A percentile compares a stretch with the other conserved stretches of the same genome.
Evolutionary conservation across 2,888 invertebrate species (phyloP).

Genomic region (Linyphia triangularis): DNA sequence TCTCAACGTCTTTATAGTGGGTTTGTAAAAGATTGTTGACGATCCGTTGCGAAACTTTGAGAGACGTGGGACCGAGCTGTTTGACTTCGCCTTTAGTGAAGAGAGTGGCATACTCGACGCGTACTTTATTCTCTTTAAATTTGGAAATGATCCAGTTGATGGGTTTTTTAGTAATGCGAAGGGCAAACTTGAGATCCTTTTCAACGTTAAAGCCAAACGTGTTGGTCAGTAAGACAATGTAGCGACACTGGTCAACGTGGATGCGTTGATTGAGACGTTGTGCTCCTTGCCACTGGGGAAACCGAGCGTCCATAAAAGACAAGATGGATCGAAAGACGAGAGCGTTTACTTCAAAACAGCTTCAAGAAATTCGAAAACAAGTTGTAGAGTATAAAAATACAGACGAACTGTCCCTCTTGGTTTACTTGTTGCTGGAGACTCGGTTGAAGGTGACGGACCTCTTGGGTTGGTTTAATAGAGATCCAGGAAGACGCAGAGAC

Average conservation of each 20-base stretch:
- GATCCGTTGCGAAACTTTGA: neutral
- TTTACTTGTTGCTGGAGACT: neutral
- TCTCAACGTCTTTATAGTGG: neutral
- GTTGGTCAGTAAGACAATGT: neutral
- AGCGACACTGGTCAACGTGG: neutral
- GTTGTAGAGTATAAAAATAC: neutral
- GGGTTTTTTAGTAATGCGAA: conserved; percentile 9
- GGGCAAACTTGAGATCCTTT: neutral
- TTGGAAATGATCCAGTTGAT: neutral
- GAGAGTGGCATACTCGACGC: neutral
- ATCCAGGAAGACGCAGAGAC: neutral
- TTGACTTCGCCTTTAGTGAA: neutral
- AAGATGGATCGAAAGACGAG: too few relatives aligned
- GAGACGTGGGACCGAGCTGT: neutral
- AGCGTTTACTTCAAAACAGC: too few relatives aligned
- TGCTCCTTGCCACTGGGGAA: neutral
- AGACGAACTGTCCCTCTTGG: conserved; percentile 19
- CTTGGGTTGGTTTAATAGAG: conserved; percentile 21
- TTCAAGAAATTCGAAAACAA: neutral
- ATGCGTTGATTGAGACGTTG: neutral
- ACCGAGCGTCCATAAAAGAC: neutral
- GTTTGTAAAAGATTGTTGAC: neutral
- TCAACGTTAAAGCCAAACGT: neutral
- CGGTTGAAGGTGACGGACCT: conserved; percentile 3
- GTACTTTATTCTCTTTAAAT: neutral